Evolutionary conservation across 2,888 invertebrate species (phyloP).

Genomic region (Busseola fusca): DNA sequence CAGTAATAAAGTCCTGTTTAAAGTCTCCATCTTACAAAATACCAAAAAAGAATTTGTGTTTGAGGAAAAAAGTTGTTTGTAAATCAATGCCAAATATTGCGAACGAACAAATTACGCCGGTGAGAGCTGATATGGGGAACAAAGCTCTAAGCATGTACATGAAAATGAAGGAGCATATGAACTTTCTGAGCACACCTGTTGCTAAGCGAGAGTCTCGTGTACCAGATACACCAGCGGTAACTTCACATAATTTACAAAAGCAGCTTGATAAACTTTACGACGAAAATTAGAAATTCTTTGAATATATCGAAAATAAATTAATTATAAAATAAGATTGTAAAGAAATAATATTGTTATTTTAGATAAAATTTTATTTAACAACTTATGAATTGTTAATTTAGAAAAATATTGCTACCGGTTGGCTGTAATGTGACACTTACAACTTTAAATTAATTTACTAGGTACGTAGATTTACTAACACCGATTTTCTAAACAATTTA

Average conservation of each 20-base stretch:
- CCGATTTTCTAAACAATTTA: too few relatives aligned
- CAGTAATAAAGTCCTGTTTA: constrained; percentile 72
- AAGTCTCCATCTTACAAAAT: constrained; percentile 82
- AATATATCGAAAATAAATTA: constrained; percentile 26
- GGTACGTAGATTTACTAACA: neutral
- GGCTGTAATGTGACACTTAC: constrained; percentile 3
- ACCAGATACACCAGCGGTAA: constrained; percentile 78
- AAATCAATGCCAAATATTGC: constrained; percentile 80
- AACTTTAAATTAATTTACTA: constrained; percentile 7
- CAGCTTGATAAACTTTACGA: constrained; percentile 82
- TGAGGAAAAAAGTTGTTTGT: constrained; percentile 76
- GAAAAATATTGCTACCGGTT: constrained; percentile 59
- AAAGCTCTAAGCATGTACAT: constrained; percentile 80
- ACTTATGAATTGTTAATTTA: constrained; percentile 34
- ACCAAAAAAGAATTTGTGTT: constrained; percentile 76
- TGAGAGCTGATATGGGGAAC: constrained; percentile 67
- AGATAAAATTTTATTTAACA: constrained; percentile 34
- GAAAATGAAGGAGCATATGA: constrained; percentile 81
- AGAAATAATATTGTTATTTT: constrained; percentile 32
- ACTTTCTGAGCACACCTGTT: constrained; percentile 80
- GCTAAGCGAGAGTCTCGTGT: constrained; percentile 61
- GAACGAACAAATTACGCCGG: constrained; percentile 67
- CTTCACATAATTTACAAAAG: constrained; percentile 80
- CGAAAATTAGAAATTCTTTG: constrained; percentile 63
- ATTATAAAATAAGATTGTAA: constrained; percentile 22